These are phyloP conservation scores for Dipodomys merriami DNA, from an alignment of 2,113 vertebrate genomes.

Conservation along the genomic window DNA sequence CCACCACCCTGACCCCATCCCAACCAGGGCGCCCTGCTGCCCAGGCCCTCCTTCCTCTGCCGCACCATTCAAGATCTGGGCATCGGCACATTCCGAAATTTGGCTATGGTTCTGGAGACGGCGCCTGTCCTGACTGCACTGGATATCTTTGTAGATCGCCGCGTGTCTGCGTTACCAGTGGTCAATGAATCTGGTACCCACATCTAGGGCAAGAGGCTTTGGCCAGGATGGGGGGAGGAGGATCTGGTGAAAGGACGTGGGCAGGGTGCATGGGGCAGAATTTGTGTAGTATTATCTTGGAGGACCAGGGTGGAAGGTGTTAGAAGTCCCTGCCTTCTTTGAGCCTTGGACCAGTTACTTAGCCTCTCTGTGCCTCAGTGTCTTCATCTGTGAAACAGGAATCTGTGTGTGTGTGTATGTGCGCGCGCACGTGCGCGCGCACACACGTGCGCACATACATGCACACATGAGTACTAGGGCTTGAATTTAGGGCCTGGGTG, in stretches of 20 bases:
- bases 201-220: neutral
- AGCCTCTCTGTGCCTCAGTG: neutral
- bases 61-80: constrained; percentile 91
- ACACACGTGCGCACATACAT: no score
- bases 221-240: neutral
- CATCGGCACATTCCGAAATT: constrained; percentile 94
- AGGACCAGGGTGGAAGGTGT: neutral
- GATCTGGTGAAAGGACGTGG: neutral
- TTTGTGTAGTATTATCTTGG: neutral
- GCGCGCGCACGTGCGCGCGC: no score
- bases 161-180: constrained; percentile 95
- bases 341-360: neutral
- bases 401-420: neutral
- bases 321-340: neutral
- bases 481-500: no score
- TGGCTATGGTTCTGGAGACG: constrained; percentile 91
- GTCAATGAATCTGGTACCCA: constrained; percentile 90
- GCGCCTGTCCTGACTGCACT: constrained; percentile 91
- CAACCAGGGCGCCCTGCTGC: constrained; percentile 88
- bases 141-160: constrained; percentile 94
- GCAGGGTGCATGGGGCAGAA: no score
- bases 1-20: neutral
- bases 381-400: neutral
- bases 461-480: no score
- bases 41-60: constrained; percentile 90